Percentiles rank a stretch among this genome's conserved stretches.
phyloP scores from a whole-genome alignment of 2,797 vertebrate genomes.

The Prionace glauca region DNA sequence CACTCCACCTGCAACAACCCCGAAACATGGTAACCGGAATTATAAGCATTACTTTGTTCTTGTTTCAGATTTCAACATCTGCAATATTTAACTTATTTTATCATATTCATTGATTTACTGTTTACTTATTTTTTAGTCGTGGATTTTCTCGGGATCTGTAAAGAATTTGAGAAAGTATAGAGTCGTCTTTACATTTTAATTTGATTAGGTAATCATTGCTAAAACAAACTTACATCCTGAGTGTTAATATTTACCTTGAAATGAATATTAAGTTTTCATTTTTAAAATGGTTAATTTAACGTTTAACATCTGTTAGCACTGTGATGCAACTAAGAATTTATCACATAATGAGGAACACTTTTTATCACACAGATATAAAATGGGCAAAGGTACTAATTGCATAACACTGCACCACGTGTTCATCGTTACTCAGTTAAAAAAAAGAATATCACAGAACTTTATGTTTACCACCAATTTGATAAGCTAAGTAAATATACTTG shows the following conservation, averaged over 20 bases:
- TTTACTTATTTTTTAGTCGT: background rate
- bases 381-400: background rate
- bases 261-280: background rate
- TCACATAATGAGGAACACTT: background rate
- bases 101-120: background rate
- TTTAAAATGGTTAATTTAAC: background rate
- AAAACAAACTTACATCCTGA: background rate
- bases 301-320: background rate
- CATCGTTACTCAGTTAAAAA: background rate
- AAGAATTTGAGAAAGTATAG: background rate
- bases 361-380: background rate
- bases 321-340: background rate
- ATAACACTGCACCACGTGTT: background rate
- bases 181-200: background rate
- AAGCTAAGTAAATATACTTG: background rate
- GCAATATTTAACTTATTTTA: background rate
- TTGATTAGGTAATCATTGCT: background rate
- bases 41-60: no score
- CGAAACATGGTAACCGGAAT: no score
- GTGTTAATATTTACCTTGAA: background rate
- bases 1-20: no score
- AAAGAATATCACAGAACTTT: background rate
- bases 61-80: no score
- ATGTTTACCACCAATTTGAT: background rate
- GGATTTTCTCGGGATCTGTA: background rate